These are phyloP conservation scores for Pristionchus fissidentatus DNA, from an alignment of 2,888 invertebrate species.

Conservation along the genomic window DNA sequence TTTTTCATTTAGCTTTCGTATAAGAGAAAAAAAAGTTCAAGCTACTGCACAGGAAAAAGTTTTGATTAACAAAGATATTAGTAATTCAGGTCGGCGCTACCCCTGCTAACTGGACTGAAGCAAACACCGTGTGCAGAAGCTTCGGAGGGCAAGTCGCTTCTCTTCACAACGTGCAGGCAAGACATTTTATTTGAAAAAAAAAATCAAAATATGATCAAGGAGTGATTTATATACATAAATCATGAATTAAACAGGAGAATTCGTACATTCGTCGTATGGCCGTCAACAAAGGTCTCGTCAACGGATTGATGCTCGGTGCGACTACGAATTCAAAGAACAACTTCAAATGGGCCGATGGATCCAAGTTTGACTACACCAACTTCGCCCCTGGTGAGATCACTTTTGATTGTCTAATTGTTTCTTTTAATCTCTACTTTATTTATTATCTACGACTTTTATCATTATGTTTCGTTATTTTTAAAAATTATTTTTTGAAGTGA, in stretches of 20 bases:
- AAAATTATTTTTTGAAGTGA: neutral
- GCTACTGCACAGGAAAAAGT: neutral
- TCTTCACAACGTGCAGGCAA: constrained; percentile 4
- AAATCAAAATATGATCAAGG: neutral
- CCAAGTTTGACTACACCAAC: neutral
- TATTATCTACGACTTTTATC: no score
- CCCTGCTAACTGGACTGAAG: neutral
- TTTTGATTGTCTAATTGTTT: no score
- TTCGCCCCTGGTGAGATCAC: constrained; percentile 3
- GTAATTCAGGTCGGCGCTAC: neutral
- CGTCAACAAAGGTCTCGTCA: constrained; percentile 1
- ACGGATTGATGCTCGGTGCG: constrained; percentile 12
- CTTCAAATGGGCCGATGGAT: constrained; percentile 18
- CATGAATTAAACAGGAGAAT: neutral
- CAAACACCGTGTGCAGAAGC: constrained; percentile 6
- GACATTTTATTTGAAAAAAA: neutral
- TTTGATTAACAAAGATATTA: no score
- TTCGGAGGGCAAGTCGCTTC: constrained; percentile 1
- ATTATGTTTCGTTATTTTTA: neutral
- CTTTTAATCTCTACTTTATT: no score
- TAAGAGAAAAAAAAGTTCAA: no score
- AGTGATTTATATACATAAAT: neutral
- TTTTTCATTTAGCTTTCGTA: no score
- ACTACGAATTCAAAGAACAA: neutral
- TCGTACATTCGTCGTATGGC: constrained; percentile 7